Base-by-base conservation (phyloP, 2,113 vertebrate genomes). In the Nestor notabilis region DNA sequence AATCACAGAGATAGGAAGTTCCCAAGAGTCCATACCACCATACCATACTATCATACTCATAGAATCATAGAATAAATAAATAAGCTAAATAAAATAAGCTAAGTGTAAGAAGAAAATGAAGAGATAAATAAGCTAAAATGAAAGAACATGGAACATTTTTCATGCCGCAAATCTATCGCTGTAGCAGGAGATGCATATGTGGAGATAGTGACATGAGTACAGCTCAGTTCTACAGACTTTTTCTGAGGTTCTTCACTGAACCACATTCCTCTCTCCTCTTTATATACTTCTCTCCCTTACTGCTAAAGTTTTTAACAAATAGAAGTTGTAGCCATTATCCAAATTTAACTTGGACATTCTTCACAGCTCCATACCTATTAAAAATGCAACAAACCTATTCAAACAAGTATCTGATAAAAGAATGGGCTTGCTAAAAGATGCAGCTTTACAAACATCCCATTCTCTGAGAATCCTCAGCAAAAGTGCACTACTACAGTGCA, bases 341-440 rank as follows among this genome's bases (percentile, higher is more conserved):
- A 70, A n/a, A 95, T 60, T 90, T 91, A 83, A 89, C 80, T 23
- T 89, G 39, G 96, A 68, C 27, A 70, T 76, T 78, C 68, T 89
- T 78, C 44, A 66, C 77, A 94, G 21, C 20, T 65, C 19, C 81
- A 7, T 63, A 49, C 20, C 13, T 27, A 69, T 68, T 19, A 85
- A 69, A 71, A 83, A 35, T n/a, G 3, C 18, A 83, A 65, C 43
- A 50, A 85, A 82, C 1, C 25, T 88, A 15, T 53, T 89, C 46
- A 92, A 76, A 31, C 18, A 29, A 89, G 3, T 28, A 31, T 52
- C 41, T 69, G 29, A 71, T 76, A 53, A 92, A 94, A 94, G 35
- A 92, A 75, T 31, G 13, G 11, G 20, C 25, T 74, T 90, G 35
- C 55, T 49, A 61, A 84, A 91, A 53, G 52, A 18, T 66, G 63